Base-by-base conservation (phyloP, 2,113 vertebrate species). In the Pachyramphus minor region DNA sequence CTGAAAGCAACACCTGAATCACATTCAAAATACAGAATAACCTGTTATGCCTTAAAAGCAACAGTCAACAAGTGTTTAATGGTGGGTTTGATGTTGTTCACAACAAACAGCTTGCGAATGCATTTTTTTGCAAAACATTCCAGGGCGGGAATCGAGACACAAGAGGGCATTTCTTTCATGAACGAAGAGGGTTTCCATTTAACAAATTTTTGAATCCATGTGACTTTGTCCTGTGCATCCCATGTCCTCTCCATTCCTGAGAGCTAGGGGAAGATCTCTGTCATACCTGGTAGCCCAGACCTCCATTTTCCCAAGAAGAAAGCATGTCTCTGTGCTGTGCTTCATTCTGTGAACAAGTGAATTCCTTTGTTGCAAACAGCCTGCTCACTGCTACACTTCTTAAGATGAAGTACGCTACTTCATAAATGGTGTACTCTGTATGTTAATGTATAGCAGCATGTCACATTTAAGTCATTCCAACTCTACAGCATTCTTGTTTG, bases 161-260 rank as follows among this genome's bases (percentile, higher is more conserved):
- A 91, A 35, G 5, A 86, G 41, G 14, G 18, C 30, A 37, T 18
- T 39, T 74, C 23, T 39, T 74, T 66, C 0, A 0, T 64, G 41
- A 83, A 68, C 63, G 60, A 71, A 58, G 5, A 58, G 8, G 14
- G 25, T 42, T 67, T 74, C 25, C 3, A 5, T 42, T 63, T 45
- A 63, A 84, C 6, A 11, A 0, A 1, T 31, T 50, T 71, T 83
- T 35, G 9, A 92, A 76, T 52, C 20, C 0, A 0, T 1, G 4
- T 52, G 50, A n/a, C 24, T 60, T 90, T 4, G 9, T 3, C 7
- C 49, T 75, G 20, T 68, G 42, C 2, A 0, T 39, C n/a, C 23
- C 25, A 25, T 27, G 14, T 52, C 25, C 50, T 63, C 58, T 82
- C 71, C 30, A 23, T 56, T 73, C 37, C 12, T 17, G 30, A 85